Evolutionary conservation across 2,113 vertebrate genomes (phyloP).

Genomic region (Cyphomyrus discorhynchus): DNA sequence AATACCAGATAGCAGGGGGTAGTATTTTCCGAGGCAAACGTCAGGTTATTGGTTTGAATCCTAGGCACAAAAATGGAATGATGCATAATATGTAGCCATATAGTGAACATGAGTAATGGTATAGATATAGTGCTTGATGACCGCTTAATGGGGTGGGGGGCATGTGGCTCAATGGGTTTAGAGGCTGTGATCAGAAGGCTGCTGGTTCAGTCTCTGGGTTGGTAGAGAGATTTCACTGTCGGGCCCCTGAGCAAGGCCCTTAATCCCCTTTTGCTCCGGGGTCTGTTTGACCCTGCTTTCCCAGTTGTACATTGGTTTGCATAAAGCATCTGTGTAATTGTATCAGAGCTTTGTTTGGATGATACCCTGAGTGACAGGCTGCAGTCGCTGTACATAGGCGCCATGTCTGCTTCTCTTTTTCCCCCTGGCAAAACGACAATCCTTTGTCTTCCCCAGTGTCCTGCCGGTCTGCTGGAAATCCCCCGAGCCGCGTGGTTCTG

Average conservation of each 20-base stretch:
- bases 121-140: not conserved
- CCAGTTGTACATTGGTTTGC: too few species aligned
- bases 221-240: too few species aligned
- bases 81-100: not conserved
- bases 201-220: too few species aligned
- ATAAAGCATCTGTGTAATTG: not conserved
- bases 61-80: not conserved
- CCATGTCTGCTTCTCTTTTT: not conserved
- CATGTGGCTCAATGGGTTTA: too few species aligned
- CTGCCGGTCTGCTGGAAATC: not conserved
- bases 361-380: not conserved
- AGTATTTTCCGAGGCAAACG: not conserved
- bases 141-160: not conserved
- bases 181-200: too few species aligned
- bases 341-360: not conserved
- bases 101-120: not conserved
- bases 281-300: too few species aligned
- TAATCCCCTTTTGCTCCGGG: too few species aligned
- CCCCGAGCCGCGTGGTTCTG: not conserved
- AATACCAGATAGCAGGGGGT: not conserved
- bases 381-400: not conserved
- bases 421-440: not conserved
- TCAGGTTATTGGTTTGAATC: not conserved
- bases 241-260: too few species aligned
- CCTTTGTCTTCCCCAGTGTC: not conserved